Evolutionary conservation across 2,113 vertebrate genomes (phyloP), one percentile per base, ranked within the genome.

Genomic region (Beaufortia kweichowensis): DNA sequence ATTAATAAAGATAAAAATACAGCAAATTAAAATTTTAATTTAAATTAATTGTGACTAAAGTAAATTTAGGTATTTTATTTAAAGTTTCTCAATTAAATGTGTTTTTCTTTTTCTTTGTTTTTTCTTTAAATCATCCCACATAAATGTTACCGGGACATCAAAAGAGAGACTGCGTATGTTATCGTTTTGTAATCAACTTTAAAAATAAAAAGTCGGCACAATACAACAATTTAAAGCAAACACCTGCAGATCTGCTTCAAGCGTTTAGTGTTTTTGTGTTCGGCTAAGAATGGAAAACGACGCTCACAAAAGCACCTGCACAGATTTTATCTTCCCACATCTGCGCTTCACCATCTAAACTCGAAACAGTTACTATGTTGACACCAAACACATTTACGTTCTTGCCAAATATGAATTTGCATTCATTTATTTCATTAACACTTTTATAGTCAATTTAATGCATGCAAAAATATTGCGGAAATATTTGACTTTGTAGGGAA

Each of bases 311-410:
- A 57, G 68, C 53, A 57, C 53, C 68, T 71, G 68, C 53, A 24
- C 50, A 24, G 68, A 71, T 59, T 57, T 57, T 59, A 71, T 71
- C 68, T 71, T 59, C 31, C 56, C 29, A 41, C 28, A 24, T 28
- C 26, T 67, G 17, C 24, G 24, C 50, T 17, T 29, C 41, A 48
- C 64, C 26, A 19, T 19, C 15, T 67, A 9, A 29, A 50, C 23
- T 31, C 14, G 10, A 57, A 69, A 69, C 46, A 3, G 7, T 33
- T 69, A 14, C 66, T 53, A n/a, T 21, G 4, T 8, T 35, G 28
- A 23, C 5, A 21, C 9, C 12, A 8, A 68, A 69, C 1, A 12
- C 26, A 5, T 35, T 46, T 8, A 12, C 26, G 26, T 6, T 17
- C 24, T 43, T 1, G 7, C 8, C 29, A 33, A 35, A 35, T 7